Base-by-base conservation (phyloP, 2,888 invertebrate species). In the Ichneumoninae sp. region DNA sequence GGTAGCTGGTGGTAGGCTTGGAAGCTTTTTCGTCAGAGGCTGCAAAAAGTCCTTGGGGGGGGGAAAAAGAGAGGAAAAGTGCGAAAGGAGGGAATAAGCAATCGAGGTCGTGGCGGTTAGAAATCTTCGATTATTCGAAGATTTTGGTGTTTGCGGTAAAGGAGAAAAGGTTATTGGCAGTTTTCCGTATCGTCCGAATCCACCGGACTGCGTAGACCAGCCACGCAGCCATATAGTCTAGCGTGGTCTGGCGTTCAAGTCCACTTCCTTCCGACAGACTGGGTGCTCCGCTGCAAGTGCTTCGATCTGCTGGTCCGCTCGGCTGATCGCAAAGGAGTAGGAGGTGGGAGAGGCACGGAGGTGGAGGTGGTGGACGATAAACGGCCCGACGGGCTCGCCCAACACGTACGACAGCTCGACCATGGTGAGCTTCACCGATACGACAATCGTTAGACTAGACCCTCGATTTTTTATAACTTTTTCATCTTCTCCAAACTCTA, bases 301-400 rank as follows among this genome's bases (percentile, higher is more conserved):
- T 76, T 57, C 36, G 36, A 54, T 66, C 66, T 66, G 76, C 62
- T 52, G 52, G 54, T 22, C 36, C 52, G 66, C 66, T 52, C 66
- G 52, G 66, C 13, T 36, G 66, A 76, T 76, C 54, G 54, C 66
- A 13, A 40, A 40, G 40, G 36, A 52, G 44, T 13, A 30, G 57
- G 60, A 44, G 77, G 52, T 16, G 50, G 50, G 65, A 36, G 30
- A n/a, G 16, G n/a, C 50, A 22, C 47, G 30, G 54, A 30, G 47
- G 69, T 69, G 75, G 79, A 60, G 70, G 72, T 65, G 65, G 70
- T 44, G 60, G 68, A 77, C 65, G 74, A 72, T 66, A 77, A 80
- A 85, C 78, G 66, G 80, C 72, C 82, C 74, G 50, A 83, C 81
- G 83, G 79, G 80, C 83, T 83, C 83, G 85, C 78, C 85, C 85